phyloP scores from a whole-genome alignment of 53 echinoderm and acorn worm species.

The Henricia sp. region DNA sequence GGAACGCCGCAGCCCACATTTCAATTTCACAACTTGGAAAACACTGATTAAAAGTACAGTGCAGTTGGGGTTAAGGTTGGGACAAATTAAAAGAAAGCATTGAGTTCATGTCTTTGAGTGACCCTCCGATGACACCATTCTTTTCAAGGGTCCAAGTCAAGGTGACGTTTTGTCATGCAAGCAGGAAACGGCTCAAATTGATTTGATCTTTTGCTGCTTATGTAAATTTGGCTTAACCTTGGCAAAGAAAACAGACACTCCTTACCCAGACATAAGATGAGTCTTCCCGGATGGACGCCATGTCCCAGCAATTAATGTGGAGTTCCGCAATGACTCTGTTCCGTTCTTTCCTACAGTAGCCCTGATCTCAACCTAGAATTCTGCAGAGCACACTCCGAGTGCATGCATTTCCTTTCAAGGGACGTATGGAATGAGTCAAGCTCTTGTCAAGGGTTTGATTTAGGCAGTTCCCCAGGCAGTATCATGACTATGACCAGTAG shows the following conservation, averaged over 20 bases:
- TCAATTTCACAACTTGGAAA: no score
- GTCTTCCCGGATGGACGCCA: background rate
- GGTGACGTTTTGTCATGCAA: background rate
- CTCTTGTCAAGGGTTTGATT: constrained; percentile 8
- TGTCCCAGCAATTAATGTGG: constrained; percentile 13
- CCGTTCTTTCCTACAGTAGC: background rate
- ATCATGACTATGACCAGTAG: no score
- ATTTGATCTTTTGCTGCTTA: background rate
- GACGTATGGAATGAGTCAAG: constrained; percentile 28
- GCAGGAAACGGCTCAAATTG: background rate
- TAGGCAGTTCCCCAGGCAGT: background rate
- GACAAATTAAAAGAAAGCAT: no score
- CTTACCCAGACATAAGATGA: background rate
- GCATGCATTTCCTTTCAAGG: constrained; percentile 33
- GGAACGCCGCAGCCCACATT: no score
- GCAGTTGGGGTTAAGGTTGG: no score
- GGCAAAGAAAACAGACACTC: background rate
- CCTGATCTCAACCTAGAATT: constrained; percentile 7
- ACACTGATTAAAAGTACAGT: no score
- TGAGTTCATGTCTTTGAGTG: no score
- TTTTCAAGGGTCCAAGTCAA: no score
- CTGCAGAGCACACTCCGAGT: background rate
- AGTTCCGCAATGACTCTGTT: constrained; percentile 36
- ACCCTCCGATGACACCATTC: no score
- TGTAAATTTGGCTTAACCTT: background rate